Percentiles rank a stretch among this genome's conserved stretches.
These are phyloP conservation scores for Cyanoliseus patagonus DNA, from an alignment of 2,113 vertebrate species.

Conservation along the genomic window DNA sequence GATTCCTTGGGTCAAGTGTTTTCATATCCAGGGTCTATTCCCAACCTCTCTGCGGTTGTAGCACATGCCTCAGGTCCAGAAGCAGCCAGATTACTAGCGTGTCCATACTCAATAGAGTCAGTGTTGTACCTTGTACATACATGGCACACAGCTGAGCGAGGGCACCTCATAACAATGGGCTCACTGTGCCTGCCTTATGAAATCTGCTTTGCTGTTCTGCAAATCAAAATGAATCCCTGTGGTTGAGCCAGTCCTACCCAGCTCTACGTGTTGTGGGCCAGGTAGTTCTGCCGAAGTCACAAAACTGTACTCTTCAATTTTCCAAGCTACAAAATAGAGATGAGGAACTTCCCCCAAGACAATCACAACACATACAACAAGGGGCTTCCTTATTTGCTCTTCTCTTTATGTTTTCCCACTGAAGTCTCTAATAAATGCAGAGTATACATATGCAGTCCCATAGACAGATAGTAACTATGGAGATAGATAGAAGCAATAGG, in stretches of 20 bases:
- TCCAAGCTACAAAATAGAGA: not conserved
- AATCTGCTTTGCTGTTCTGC: not conserved
- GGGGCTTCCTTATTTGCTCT: not conserved
- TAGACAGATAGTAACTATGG: not conserved
- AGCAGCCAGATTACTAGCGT: not conserved
- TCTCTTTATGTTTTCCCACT: not conserved
- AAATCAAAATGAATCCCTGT: accelerated
- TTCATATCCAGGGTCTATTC: not conserved
- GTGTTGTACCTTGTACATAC: not conserved
- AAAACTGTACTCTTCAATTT: not conserved
- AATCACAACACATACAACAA: not conserved
- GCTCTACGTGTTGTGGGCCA: not conserved
- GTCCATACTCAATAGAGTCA: accelerated
- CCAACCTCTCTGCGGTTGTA: not conserved
- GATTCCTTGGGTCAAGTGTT: not conserved
- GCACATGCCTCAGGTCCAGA: not conserved
- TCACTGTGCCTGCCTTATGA: not conserved
- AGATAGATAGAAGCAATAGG: not conserved
- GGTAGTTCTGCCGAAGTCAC: not conserved
- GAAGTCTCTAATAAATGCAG: not conserved
- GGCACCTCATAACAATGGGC: not conserved
- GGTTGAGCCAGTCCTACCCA: not conserved
- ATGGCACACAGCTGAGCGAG: not conserved
- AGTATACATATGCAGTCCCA: not conserved
- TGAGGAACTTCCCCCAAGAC: not conserved